Evolutionary conservation across 2,113 vertebrate genomes (phyloP), one percentile per base, ranked within the genome.

Genomic region (Nansenia antarctica): DNA sequence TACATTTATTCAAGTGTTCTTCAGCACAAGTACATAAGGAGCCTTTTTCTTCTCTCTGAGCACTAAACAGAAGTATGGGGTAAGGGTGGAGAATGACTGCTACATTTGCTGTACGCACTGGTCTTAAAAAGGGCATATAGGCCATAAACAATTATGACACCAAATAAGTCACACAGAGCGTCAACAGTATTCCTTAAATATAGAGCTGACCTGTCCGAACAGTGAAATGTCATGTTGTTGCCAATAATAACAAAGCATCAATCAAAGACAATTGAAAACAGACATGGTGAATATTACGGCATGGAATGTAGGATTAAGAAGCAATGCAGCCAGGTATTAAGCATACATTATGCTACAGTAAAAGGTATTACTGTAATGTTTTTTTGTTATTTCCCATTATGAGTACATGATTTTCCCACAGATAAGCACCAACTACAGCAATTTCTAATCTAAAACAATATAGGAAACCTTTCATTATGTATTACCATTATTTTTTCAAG

Each of bases 1-100:
- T 91, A 96, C 95, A 96, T 98, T 98, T 95, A 96, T 97, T 97
- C 95, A 97, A 98, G 95, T 98, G 95, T 98, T 97, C 94, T 97
- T 95, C 96, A 98, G 96, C 96, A 97, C 95, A 97, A 96, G 93
- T 95, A 98, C 95, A 97, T 94, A 92, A 94, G 92, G 94, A 95
- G 94, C 93, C 92, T 93, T 90, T 93, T 91, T 89, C 92, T 92
- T 92, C 93, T 92, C 93, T 95, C 92, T 92, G 94, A 93, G 94
- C 94, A 96, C 93, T 93, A 91, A 95, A 93, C 92, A 91, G 86
- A 94, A 92, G 85, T 92, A 93, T 93, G 87, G 92, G 90, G 89
- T 93, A 91, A 91, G 89, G 90, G 91, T 82, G 81, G 87, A 84
- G 83, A 94, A 92, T 93, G 93, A 94, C 91, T 94, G 92, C 96